Evolutionary conservation across 2,888 invertebrate species (phyloP).

Genomic region (Microdon myrmicae): DNA sequence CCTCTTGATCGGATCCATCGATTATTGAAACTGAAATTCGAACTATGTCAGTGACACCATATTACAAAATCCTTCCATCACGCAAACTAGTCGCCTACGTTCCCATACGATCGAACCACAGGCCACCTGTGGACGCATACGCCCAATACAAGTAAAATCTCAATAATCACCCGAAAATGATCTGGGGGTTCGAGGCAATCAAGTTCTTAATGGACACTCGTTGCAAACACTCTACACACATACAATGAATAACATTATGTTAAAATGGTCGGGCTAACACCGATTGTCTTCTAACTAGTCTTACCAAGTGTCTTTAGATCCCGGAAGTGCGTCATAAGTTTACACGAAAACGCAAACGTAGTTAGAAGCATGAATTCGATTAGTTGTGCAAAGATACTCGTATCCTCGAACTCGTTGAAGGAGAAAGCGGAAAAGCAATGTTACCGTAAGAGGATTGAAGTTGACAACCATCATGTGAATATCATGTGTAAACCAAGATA

Average conservation of each 20-base stretch:
- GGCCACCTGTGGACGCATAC: conserved; percentile 26
- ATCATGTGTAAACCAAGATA: conserved; percentile 19
- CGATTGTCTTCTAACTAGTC: too few relatives aligned
- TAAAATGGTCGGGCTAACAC: too few relatives aligned
- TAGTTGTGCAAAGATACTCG: neutral
- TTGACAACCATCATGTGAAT: conserved; percentile 42
- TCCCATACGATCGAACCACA: conserved; percentile 8
- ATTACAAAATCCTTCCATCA: conserved; percentile 17
- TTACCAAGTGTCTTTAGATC: too few relatives aligned
- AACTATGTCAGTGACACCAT: conserved; percentile 47
- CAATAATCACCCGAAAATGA: conserved; percentile 19
- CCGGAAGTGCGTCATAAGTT: conserved; percentile 32
- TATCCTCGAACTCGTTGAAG: conserved; percentile 19
- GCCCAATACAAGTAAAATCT: conserved; percentile 3
- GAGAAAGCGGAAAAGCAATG: conserved; percentile 51
- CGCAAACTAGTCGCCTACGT: neutral
- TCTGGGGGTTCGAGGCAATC: conserved; percentile 32
- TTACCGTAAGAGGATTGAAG: conserved; percentile 39
- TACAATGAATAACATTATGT: too few relatives aligned
- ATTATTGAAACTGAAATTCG: conserved; percentile 37
- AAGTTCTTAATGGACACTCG: conserved; percentile 30
- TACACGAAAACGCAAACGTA: conserved; percentile 6
- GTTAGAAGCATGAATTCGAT: conserved; percentile 24
- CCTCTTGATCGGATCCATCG: conserved; percentile 28
- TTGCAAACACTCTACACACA: conserved; percentile 32